Percentiles rank a stretch among this genome's conserved stretches.
Conservation (phyloP, 2,888 invertebrate species). For the Beris chalybata region DNA sequence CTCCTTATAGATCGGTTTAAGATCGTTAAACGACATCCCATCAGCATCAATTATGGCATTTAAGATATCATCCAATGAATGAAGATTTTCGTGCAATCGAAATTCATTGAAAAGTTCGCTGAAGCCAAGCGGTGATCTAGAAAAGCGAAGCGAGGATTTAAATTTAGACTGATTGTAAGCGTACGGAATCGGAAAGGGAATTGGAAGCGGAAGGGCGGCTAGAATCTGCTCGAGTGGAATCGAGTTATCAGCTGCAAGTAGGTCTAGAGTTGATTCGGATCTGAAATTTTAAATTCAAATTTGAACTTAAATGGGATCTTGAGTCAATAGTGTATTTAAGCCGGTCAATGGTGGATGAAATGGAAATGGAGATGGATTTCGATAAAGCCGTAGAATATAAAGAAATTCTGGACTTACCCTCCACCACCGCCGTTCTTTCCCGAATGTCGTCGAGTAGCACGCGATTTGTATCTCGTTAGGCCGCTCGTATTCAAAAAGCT, state of each 20-base stretch:
- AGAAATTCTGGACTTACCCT: conserved; percentile 56
- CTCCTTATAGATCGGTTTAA: conserved; percentile 89
- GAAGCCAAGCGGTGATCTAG: conserved; percentile 82
- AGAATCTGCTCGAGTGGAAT: too few species aligned
- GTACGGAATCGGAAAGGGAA: conserved; percentile 26
- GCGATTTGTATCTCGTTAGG: conserved; percentile 72
- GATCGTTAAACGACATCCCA: conserved; percentile 90
- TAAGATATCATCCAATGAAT: conserved; percentile 84
- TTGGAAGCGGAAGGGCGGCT: conserved; percentile 6
- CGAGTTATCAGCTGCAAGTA: too few species aligned
- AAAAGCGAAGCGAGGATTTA: conserved; percentile 38
- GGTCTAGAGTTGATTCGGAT: too few species aligned
- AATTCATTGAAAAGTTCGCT: conserved; percentile 86
- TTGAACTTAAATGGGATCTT: too few species aligned
- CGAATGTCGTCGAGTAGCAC: conserved; percentile 53
- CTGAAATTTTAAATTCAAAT: too few species aligned
- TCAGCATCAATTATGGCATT: conserved; percentile 88
- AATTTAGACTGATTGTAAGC: conserved; percentile 17
- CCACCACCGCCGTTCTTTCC: conserved; percentile 46
- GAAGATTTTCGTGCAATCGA: conserved; percentile 82
- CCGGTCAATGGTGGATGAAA: not conserved
- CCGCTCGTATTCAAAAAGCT: conserved; percentile 84
- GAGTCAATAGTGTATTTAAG: too few species aligned
- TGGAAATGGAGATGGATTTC: not conserved
- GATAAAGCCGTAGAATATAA: not conserved